Evolutionary conservation across 2,797 vertebrate genomes (phyloP).

Genomic region (Molothrus ater): DNA sequence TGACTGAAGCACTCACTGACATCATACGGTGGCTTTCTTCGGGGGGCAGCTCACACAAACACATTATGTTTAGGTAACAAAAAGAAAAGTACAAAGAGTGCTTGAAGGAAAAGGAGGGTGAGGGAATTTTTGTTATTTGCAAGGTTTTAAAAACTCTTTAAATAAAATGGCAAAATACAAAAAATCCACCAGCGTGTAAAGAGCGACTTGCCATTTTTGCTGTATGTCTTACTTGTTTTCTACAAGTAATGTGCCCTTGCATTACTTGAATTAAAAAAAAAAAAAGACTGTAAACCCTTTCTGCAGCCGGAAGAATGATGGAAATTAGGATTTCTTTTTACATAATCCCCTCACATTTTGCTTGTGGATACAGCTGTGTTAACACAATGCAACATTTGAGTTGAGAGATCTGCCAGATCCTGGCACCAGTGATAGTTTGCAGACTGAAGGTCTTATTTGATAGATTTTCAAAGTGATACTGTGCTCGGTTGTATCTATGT

Average conservation of each 20-base stretch:
- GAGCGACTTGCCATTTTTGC: neutral
- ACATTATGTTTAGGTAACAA: neutral
- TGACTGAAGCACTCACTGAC: neutral
- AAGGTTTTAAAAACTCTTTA: neutral
- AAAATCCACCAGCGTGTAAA: neutral
- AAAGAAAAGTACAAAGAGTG: neutral
- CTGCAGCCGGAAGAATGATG: constrained; percentile 54
- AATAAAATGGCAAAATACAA: neutral
- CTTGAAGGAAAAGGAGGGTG: neutral
- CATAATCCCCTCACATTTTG: constrained; percentile 65
- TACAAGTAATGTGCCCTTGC: neutral
- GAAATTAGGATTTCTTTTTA: constrained; percentile 68
- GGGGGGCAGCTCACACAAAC: neutral
- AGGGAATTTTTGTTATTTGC: neutral
- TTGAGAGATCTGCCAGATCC: constrained; percentile 69
- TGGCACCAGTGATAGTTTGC: constrained; percentile 74
- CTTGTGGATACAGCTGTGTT: constrained; percentile 81
- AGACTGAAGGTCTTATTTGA: constrained; percentile 66
- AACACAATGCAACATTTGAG: constrained; percentile 81
- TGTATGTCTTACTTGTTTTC: neutral
- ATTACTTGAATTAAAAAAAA: neutral
- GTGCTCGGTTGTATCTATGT: constrained; percentile 72
- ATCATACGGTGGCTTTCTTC: neutral
- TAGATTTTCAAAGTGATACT: constrained; percentile 73
- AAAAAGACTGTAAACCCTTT: constrained; percentile 18